These are phyloP conservation scores for Noctua comes DNA, from an alignment of 2,888 invertebrate genomes.

Conservation along the genomic window DNA sequence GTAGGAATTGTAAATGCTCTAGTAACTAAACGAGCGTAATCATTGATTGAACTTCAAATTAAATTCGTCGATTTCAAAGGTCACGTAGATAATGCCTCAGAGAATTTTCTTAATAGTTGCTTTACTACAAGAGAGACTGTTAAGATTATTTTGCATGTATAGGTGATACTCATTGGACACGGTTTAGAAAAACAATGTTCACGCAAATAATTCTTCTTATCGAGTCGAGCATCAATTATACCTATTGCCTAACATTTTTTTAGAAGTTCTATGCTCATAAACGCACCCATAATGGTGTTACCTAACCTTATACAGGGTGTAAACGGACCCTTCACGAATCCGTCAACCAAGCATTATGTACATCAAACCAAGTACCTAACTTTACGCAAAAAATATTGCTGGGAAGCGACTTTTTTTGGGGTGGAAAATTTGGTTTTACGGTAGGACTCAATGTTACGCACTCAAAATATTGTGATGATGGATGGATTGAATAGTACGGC, in stretches of 20 bases:
- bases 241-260: neutral
- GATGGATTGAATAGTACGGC: too few species aligned
- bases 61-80: slow-evolving; percentile 40
- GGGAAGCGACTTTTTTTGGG: too few species aligned
- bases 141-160: neutral
- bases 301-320: too few species aligned
- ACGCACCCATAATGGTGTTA: neutral
- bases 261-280: neutral
- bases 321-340: too few species aligned
- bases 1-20: slow-evolving; percentile 53
- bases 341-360: too few species aligned
- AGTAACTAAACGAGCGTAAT: slow-evolving; percentile 54
- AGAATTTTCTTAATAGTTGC: neutral
- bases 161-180: neutral
- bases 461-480: too few species aligned
- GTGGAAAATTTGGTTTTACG: too few species aligned
- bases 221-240: neutral
- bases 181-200: neutral
- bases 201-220: slow-evolving; percentile 6
- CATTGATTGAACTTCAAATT: slow-evolving; percentile 56
- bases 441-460: too few species aligned
- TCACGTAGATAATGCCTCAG: slow-evolving; percentile 23
- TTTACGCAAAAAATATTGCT: too few species aligned
- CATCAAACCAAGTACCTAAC: too few species aligned
- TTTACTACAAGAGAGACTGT: neutral